Base-by-base conservation (phyloP, 2,888 invertebrate genomes). In the Apotomis betuletana region DNA sequence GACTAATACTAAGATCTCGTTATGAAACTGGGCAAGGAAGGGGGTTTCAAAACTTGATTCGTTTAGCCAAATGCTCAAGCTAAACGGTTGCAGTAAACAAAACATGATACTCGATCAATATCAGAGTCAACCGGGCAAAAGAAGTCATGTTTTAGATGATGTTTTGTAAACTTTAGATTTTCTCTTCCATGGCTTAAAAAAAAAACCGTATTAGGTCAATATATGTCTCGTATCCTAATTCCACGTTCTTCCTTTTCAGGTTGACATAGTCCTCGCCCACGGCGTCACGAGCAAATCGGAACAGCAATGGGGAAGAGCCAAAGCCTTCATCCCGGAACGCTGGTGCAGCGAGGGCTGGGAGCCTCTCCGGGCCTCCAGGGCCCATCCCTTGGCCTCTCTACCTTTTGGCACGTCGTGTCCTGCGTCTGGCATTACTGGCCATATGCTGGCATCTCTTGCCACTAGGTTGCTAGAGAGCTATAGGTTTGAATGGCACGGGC, bases 401-500 rank as follows among this genome's bases (percentile, higher is more conserved):
- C 93, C 92, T 0, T 91, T 90, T 55, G 92, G 92, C 0, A 87
- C 90, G 58, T 77, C 80, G 36, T 93, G 92, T 46, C 92, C 92
- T 6, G 91, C 87, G 0, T 78, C 88, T 4, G 89, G 86, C 0
- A 78, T 89, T 8, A 86, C 87, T 0, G 82, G 81, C 6, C 83
- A 83, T n/a, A 89, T 91, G 85, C 79, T 92, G 1, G 78, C 86
- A 0, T 80, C 87, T 0, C 69, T 93, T 0, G 83, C 88, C 0
- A 84, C 84, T 0, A 81, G 87, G 63, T 83, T 92, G 0, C 74
- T 92, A 1, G 90, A 89, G 13, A 87, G 86, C 70, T 92, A 90
- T 71, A 83, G 93, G 36, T 74, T 93, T n/a, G 92, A 93, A 70
- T 93, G 92, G 92, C 93, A 93, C 70, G 92, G 92, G 0, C 88